Evolutionary conservation across 2,113 vertebrate species (phyloP).

Genomic region (Scolopax mira): DNA sequence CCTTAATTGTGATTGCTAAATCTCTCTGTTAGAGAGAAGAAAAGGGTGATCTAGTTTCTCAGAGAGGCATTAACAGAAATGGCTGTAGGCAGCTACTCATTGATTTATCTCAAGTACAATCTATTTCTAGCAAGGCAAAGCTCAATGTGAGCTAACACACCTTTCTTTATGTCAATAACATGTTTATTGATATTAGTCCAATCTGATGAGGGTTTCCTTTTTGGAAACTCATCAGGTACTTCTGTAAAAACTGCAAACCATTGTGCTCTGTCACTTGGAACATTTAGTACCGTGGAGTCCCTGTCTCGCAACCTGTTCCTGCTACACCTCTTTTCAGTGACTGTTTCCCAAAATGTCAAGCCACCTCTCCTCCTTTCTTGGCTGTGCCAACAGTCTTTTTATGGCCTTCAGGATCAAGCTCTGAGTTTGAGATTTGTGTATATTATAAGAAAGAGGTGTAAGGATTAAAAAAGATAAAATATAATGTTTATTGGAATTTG

Average conservation of each 20-base stretch:
- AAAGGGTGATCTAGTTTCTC: neutral
- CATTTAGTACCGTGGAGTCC: neutral
- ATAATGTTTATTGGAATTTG: neutral
- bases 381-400: neutral
- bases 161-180: neutral
- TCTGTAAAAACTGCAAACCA: neutral
- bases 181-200: neutral
- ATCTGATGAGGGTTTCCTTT: neutral
- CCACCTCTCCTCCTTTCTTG: neutral
- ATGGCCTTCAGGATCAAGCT: neutral
- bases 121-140: neutral
- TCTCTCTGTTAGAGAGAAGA: neutral
- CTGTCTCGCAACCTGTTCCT: neutral
- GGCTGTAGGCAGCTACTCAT: neutral
- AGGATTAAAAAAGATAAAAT: neutral
- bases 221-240: neutral
- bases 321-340: neutral
- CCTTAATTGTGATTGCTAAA: neutral
- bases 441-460: neutral
- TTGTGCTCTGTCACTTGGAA: conserved; percentile 31
- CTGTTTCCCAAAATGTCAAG: neutral
- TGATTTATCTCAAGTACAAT: neutral
- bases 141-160: neutral
- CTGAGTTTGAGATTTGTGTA: neutral
- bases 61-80: neutral